Evolutionary conservation across 1,140 invertebrate species (phyloP), one percentile per base, ranked within the genome.

Genomic region (Tetramorium alpestre): DNA sequence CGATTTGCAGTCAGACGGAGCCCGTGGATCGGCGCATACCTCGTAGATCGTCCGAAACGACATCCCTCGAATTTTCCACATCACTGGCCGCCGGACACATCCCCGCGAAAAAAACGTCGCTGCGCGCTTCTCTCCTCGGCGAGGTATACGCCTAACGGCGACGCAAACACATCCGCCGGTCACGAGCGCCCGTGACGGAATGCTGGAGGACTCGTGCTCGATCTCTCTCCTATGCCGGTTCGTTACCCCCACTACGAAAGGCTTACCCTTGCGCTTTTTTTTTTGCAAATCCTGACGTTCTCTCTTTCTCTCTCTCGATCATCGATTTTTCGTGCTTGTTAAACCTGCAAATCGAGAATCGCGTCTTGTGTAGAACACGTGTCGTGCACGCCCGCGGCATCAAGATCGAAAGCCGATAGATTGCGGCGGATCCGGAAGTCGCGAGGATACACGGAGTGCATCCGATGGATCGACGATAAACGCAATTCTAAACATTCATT

Each of bases 141-240:
- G 28, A 77, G 72, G 87, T 69, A 54, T 33, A 51, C 41, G 80
- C 87, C 72, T 87, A 76, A 80, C 70, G 72, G 72, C 87, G 84
- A 67, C 80, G 82, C 76, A 90, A 69, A 91, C 90, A 91, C 93
- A 90, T 91, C 92, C 91, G 92, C 87, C 89, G 69, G 87, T 87
- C 90, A 92, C 92, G 91, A 91, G 85, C 90, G 88, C 88, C 80
- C 89, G 89, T 91, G 92, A 93, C 92, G 90, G 90, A 93, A 91
- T 93, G 91, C 89, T 86, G 82, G 89, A 58, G 80, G 54, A 88
- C 88, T 85, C 87, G 82, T 89, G 88, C 82, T 88, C 88, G 89
- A 87, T 91, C 89, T 86, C 84, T 88, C 90, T 82, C 72, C 70
- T 75, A 38, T 87, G 77, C 58, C 87, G 60, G 65, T 85, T 90